These are phyloP conservation scores for Brassicogethes aeneus DNA, from an alignment of 2,888 invertebrate genomes.

Conservation along the genomic window DNA sequence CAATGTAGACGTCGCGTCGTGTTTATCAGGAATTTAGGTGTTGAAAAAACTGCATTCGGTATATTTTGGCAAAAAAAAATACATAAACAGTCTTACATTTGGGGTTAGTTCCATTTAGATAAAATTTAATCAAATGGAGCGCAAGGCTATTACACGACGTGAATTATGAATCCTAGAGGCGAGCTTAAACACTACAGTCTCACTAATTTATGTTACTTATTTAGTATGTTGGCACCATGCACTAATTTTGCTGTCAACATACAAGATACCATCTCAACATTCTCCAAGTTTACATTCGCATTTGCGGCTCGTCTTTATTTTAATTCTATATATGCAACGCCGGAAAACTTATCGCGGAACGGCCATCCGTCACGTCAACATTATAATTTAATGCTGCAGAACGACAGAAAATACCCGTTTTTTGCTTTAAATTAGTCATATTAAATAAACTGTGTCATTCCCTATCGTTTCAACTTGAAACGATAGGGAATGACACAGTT, in stretches of 20 bases:
- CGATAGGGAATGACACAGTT: too few relatives aligned
- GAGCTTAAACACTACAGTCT: neutral
- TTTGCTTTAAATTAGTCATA: too few relatives aligned
- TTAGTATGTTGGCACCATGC: conserved; percentile 1
- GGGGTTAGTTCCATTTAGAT: too few relatives aligned
- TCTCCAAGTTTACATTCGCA: neutral
- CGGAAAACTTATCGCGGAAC: neutral
- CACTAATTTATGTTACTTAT: neutral
- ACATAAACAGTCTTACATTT: too few relatives aligned
- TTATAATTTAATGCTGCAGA: neutral
- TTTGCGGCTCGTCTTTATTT: neutral
- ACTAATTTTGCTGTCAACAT: neutral
- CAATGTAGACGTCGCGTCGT: too few relatives aligned
- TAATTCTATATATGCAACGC: neutral
- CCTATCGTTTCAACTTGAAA: too few relatives aligned
- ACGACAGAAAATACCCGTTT: too few relatives aligned
- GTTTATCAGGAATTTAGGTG: too few relatives aligned
- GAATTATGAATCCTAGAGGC: conserved; percentile 4
- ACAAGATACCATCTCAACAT: neutral
- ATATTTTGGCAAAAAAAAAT: too few relatives aligned
- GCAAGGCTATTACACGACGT: neutral
- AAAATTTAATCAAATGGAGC: conserved; percentile 7
- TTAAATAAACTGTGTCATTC: too few relatives aligned
- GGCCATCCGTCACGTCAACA: neutral
- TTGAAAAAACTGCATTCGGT: too few relatives aligned